Base-by-base conservation (phyloP, 2,113 vertebrate genomes). In the Clarias macrocephalus region DNA sequence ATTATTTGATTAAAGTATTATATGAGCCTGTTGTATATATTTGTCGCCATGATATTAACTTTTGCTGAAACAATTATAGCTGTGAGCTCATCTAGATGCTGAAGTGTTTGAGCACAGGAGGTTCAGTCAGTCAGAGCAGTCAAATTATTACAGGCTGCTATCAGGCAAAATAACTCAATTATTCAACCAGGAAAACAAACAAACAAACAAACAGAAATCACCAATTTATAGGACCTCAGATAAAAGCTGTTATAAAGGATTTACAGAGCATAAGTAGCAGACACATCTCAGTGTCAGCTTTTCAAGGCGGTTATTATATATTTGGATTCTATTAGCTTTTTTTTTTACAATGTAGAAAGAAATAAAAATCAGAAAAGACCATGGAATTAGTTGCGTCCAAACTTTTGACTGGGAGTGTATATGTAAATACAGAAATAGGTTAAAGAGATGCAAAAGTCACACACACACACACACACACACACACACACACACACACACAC, bases 51-150 rank as follows among this genome's bases (percentile, higher is more conserved):
- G 88, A 89, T 87, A 91, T 65, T 72, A 25, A 62, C 2, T 86
- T 87, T 87, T 91, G 86, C 83, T 81, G 84, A 76, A 90, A 89
- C 91, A 90, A 89, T 89, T 92, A 94, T 92, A 95, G 93, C 90
- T 25, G 75, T 88, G 87, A 89, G 85, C 89, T 93, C 92, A 94
- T 87, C 84, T 87, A 86, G 86, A 83, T 16, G 63, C 5, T 68
- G 62, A 91, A 60, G 77, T 81, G 86, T 82, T 89, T 68, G 23
- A 65, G 30, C 60, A 54, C 87, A 92, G 88, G 82, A 81, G 90
- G 87, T 88, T 88, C 60, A 80, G 89, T 86, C 84, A 80, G 82
- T 85, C 82, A 52, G 30, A 83, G 76, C 88, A 72, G 37, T 76
- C 16, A 75, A 65, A 81, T 83, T 86, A 88, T 91, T 90, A 86